Percentiles rank a stretch among this genome's conserved stretches.
phyloP scores from a whole-genome alignment of 2,888 invertebrate genomes.

The Drosophila setosimentum region DNA sequence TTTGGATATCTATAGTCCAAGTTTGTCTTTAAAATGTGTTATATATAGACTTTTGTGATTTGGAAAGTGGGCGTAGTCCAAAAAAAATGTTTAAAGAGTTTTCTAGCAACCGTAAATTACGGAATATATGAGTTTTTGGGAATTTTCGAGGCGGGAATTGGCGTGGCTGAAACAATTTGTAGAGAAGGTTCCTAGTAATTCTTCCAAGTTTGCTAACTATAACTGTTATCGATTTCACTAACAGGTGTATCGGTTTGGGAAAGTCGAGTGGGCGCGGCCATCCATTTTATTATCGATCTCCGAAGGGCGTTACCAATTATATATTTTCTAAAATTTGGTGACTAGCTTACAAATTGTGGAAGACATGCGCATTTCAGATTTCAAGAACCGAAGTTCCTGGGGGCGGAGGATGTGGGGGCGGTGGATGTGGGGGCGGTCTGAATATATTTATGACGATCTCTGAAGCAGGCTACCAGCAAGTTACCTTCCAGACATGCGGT shows the following conservation, averaged over 20 bases:
- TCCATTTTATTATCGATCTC: not conserved
- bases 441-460: not conserved
- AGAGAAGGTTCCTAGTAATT: too few relatives aligned
- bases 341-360: not conserved
- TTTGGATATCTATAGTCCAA: not conserved
- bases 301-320: not conserved
- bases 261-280: too few relatives aligned
- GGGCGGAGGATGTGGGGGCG: too few relatives aligned
- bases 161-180: too few relatives aligned
- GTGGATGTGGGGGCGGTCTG: not conserved
- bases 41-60: not conserved
- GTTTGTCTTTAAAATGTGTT: not conserved
- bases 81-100: too few relatives aligned
- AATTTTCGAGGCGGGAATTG: too few relatives aligned
- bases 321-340: not conserved
- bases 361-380: not conserved
- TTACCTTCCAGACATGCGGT: not conserved
- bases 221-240: too few relatives aligned
- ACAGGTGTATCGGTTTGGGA: too few relatives aligned
- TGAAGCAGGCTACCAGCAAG: not conserved
- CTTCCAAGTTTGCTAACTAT: too few relatives aligned
- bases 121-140: too few relatives aligned
- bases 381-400: not conserved
- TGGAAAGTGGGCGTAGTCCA: not conserved
- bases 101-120: too few relatives aligned